Evolutionary conservation across 1,140 invertebrate genomes (phyloP).

Genomic region (Drosophila subpulchrella): DNA sequence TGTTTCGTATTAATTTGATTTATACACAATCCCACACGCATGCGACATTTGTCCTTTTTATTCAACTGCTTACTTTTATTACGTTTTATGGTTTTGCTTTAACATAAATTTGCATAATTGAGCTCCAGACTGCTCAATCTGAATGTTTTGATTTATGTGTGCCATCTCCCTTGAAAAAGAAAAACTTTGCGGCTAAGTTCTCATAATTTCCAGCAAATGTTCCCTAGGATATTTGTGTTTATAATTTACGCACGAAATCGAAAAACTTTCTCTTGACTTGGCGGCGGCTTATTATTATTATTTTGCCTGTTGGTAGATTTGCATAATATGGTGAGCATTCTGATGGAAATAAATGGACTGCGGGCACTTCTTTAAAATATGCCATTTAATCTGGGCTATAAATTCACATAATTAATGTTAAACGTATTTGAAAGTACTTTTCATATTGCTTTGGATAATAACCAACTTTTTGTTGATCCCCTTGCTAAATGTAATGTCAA

Average conservation of each 20-base stretch:
- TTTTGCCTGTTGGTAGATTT: slow-evolving; percentile 38
- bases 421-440: neutral
- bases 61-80: slow-evolving; percentile 37
- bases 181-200: slow-evolving; percentile 50
- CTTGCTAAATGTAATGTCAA: slow-evolving; percentile 45
- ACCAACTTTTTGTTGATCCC: neutral
- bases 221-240: slow-evolving; percentile 33
- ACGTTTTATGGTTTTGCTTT: slow-evolving; percentile 42
- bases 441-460: slow-evolving; percentile 4
- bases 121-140: slow-evolving; percentile 24
- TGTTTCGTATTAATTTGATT: slow-evolving; percentile 66
- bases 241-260: slow-evolving; percentile 72
- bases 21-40: slow-evolving; percentile 27
- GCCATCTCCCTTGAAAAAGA: slow-evolving; percentile 5
- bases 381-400: neutral
- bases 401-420: slow-evolving; percentile 6
- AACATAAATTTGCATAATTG: slow-evolving; percentile 73
- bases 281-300: slow-evolving; percentile 32
- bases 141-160: slow-evolving; percentile 45
- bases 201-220: slow-evolving; percentile 56
- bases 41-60: slow-evolving; percentile 43
- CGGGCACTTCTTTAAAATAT: slow-evolving; percentile 14
- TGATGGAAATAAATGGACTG: slow-evolving; percentile 65
- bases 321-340: slow-evolving; percentile 29
- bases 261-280: slow-evolving; percentile 59